Conservation (phyloP, 2,113 vertebrate species). For the Salvelinus alpinus region DNA sequence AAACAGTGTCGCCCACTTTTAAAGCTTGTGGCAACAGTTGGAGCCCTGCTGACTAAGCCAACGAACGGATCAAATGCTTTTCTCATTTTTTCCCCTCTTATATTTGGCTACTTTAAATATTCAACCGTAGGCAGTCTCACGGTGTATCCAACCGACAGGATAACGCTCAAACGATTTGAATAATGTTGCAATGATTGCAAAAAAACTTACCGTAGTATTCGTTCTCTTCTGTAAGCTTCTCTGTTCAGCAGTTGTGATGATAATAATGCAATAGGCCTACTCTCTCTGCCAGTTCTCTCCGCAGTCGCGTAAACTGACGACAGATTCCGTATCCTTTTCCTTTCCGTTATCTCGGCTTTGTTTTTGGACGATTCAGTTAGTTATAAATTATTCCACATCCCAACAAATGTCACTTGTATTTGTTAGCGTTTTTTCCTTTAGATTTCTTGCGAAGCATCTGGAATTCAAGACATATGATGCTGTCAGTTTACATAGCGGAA, state of each 20-base stretch:
- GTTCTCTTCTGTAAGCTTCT: constrained; percentile 43
- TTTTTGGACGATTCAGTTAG: constrained; percentile 30
- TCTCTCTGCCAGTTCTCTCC: constrained; percentile 24
- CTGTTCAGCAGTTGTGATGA: constrained; percentile 18
- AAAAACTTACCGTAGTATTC: constrained; percentile 60
- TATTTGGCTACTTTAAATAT: constrained; percentile 29
- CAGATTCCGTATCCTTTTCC: constrained; percentile 44
- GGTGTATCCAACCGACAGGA: not conserved
- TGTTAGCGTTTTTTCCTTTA: constrained; percentile 29
- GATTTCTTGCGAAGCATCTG: constrained; percentile 33
- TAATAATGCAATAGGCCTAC: constrained; percentile 1
- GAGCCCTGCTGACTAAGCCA: constrained; percentile 40
- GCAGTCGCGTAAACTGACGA: constrained; percentile 30
- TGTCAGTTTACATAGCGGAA: constrained; percentile 71
- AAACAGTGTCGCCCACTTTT: not conserved
- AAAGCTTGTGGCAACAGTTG: constrained; percentile 72
- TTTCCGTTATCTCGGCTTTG: constrained; percentile 51
- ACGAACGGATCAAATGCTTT: constrained; percentile 32
- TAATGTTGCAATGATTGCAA: not conserved
- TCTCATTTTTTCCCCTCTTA: constrained; percentile 3
- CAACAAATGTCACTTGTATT: constrained; percentile 29
- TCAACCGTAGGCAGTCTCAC: not conserved
- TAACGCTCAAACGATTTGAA: not conserved
- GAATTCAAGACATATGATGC: constrained; percentile 64
- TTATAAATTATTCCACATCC: constrained; percentile 68